Evolutionary conservation across 2,888 invertebrate species (phyloP).

Genomic region (Tryphoninae sp.): DNA sequence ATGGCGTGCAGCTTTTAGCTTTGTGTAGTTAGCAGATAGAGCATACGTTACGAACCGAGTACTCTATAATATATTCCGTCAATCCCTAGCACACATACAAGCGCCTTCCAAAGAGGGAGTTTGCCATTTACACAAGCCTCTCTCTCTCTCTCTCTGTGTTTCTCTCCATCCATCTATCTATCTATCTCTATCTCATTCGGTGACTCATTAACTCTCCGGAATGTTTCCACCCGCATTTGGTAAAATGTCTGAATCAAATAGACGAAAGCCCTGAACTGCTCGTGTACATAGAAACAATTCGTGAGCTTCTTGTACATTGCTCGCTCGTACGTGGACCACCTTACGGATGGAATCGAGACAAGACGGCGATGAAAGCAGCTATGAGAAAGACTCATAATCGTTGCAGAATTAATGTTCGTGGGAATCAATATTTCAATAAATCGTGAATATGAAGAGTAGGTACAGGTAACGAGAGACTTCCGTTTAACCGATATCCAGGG

Average conservation of each 20-base stretch:
- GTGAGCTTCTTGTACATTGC: conserved; percentile 17
- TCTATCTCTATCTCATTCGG: neutral
- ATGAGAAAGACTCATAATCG: conserved; percentile 17
- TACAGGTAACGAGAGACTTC: conserved; percentile 6
- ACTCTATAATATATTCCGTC: conserved; percentile 40
- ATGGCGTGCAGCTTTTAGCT: conserved; percentile 22
- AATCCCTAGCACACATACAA: conserved; percentile 14
- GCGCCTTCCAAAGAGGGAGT: conserved; percentile 33
- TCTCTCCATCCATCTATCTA: neutral
- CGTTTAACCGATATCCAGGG: conserved; percentile 15
- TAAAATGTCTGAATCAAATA: conserved; percentile 72
- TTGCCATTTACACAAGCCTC: no score
- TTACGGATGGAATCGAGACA: conserved; percentile 35
- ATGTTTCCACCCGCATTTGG: conserved; percentile 26
- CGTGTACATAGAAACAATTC: conserved; percentile 67
- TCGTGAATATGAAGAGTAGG: conserved; percentile 17
- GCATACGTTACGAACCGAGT: conserved; percentile 18
- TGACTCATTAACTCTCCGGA: neutral
- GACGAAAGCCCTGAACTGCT: conserved; percentile 56
- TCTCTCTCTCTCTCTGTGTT: conserved; percentile 8
- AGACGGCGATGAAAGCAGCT: conserved; percentile 14
- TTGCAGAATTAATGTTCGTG: neutral
- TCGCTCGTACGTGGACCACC: conserved; percentile 8
- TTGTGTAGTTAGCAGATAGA: conserved; percentile 35
- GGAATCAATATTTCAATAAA: conserved; percentile 28